Evolutionary conservation across 2,888 invertebrate genomes (phyloP), one percentile per base, ranked within the genome.

Genomic region (Tipula helvola): DNA sequence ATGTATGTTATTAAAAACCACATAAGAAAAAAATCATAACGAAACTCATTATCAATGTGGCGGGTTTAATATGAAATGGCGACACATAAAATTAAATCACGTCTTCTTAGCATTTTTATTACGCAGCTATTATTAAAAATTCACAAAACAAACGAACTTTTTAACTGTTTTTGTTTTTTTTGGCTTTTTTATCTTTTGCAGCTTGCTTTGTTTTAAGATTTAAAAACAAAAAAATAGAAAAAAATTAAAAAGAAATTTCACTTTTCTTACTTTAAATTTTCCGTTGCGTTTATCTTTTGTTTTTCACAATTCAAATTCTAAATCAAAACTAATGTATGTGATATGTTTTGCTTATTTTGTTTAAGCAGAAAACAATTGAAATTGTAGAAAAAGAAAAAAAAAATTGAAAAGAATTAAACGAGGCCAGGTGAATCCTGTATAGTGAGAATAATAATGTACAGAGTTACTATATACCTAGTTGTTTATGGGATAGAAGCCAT

Each of bases 231-330:
- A 5, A 16, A 16, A 28, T 10, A 71, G 16, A 16, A 5, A 52
- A 39, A 39, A 39, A 7, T 39, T 39, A 39, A 2, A 52, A 52
- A 52, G 4, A 8, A 71, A 71, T 10, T 13, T 28, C 18, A 71
- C 71, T 71, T 57, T 57, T 71, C 71, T 71, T 28, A 28, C 71
- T 28, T 18, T 18, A 71, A 28, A 71, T 71, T 71, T 28, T 18
- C 8, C 3, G 10, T 71, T 71, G 71, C 28, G 71, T n/a, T 71
- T 71, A 18, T 71, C 71, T 71, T 71, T 71, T 71, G 71, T 71
- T 71, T 71, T 71, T 71, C 71, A 71, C 71, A 71, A 71, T 71
- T 71, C 71, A 71, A 71, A 71, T 71, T 71, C 71, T 71, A 71
- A 71, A 71, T 71, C 71, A 71, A 71, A 71, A 71, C 71, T 71